Base-by-base conservation (phyloP, 2,888 invertebrate genomes). In the Chaetogeoica ovagalla region DNA sequence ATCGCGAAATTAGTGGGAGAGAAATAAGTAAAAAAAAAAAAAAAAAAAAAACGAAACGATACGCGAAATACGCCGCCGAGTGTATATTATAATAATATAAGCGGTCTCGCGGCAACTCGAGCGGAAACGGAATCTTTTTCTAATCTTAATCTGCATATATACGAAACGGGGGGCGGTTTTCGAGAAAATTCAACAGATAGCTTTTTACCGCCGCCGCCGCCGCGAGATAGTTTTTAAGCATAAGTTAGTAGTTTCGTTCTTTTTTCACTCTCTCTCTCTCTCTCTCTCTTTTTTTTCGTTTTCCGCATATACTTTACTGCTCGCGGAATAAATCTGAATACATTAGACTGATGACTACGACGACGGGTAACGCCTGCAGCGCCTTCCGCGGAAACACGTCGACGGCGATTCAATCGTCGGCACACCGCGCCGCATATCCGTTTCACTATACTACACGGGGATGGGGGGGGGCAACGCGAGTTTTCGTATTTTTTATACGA, bases 111-210 rank as follows among this genome's bases (percentile, higher is more conserved):
- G 30, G 57, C 71, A 63, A 71, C 65, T 71, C 79, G 79, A 79
- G 79, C 71, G 79, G 79, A 79, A 79, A 79, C 63, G 39, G 17
- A 71, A 79, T 79, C 79, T 79, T 79, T 79, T 79, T 79, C 79
- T 71, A 79, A 79, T 79, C 79, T 79, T 71, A 79, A 79, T 79
- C 79, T 79, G 79, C 79, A 79, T 30, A 30, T 30, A 30, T 79
- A 79, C 71, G 79, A 79, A 79, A 79, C 79, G 70, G 63, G 30
- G 70, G 65, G 71, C 71, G 71, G 68, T 63, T 77, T 23, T 55
- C 62, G 63, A 71, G 63, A 71, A 79, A 79, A 79, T 79, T 79
- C 79, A 79, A 79, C 79, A 79, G 79, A 79, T 79, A 79, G 79
- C 79, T 79, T 71, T 79, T 63, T 79, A 21, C 15, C 23, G 48